A percentile compares a stretch with the other conserved stretches of the same genome.
Evolutionary conservation across 2,888 invertebrate genomes (phyloP).

Genomic region (Shargacucullia verbasci): DNA sequence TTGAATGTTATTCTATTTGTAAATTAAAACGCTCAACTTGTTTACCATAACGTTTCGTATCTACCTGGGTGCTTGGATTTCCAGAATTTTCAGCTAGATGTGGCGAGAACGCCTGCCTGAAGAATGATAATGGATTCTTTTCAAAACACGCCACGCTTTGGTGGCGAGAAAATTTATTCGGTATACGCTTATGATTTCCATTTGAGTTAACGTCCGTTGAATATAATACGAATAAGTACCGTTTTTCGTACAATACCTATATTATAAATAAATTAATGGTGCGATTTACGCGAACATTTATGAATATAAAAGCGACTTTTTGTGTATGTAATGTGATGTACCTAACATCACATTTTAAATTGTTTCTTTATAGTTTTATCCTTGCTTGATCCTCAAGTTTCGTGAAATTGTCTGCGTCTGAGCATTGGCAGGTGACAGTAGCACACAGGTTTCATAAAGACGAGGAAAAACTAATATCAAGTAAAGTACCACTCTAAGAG

Average conservation of each 20-base stretch:
- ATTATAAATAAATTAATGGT: too few relatives aligned
- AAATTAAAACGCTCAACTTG: constrained; percentile 34
- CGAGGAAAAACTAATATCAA: too few relatives aligned
- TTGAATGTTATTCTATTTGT: constrained; percentile 19
- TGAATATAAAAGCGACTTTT: too few relatives aligned
- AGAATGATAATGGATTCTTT: constrained; percentile 43
- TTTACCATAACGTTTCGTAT: constrained; percentile 25
- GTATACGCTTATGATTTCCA: constrained; percentile 25
- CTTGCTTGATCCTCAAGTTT: too few relatives aligned
- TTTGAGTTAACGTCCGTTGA: constrained; percentile 1
- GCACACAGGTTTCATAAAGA: too few relatives aligned
- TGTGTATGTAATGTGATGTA: too few relatives aligned
- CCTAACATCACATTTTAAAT: too few relatives aligned
- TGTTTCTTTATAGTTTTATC: too few relatives aligned
- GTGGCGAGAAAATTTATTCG: constrained; percentile 29
- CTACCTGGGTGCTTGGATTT: constrained; percentile 19
- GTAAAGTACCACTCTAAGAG: too few relatives aligned
- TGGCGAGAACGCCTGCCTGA: constrained; percentile 18
- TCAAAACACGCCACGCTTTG: constrained; percentile 25
- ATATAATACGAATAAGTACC: background rate
- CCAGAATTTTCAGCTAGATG: constrained; percentile 29
- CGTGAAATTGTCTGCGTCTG: too few relatives aligned
- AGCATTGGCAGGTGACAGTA: too few relatives aligned
- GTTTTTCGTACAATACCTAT: background rate
- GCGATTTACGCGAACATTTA: too few relatives aligned